Evolutionary conservation across 2,797 vertebrate species (phyloP).

Genomic region (Sebastes nivosus): DNA sequence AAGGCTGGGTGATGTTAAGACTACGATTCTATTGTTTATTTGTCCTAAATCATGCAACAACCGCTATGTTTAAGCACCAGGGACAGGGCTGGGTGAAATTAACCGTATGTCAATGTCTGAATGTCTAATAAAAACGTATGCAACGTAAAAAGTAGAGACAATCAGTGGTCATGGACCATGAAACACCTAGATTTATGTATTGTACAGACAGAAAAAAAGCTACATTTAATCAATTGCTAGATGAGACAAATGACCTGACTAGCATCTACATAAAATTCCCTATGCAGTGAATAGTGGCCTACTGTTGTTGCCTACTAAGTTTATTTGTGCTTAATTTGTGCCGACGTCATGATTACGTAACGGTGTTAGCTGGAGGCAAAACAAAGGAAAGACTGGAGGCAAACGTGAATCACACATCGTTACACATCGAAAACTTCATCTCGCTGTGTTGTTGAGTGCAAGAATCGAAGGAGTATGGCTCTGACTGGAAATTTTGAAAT

Average conservation of each 20-base stretch:
- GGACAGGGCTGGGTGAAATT: not conserved
- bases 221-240: not conserved
- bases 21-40: not conserved
- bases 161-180: too few relatives aligned
- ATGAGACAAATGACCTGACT: not conserved
- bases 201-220: not conserved
- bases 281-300: not conserved
- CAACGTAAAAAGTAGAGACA: not conserved
- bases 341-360: rapidly evolving
- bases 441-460: too few relatives aligned
- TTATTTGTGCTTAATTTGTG: not conserved
- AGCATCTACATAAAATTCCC: not conserved
- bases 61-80: not conserved
- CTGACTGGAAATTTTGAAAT: too few relatives aligned
- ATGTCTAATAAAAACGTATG: not conserved
- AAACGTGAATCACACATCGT: too few relatives aligned
- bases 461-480: too few relatives aligned
- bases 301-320: not conserved
- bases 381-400: rapidly evolving
- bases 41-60: not conserved
- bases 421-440: too few relatives aligned
- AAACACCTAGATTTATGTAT: not conserved
- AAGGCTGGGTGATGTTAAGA: not conserved
- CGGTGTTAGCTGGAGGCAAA: too few relatives aligned
- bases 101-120: not conserved